These are phyloP conservation scores for Leptobrachium leishanense DNA, from an alignment of 2,113 vertebrate species.

Conservation along the genomic window DNA sequence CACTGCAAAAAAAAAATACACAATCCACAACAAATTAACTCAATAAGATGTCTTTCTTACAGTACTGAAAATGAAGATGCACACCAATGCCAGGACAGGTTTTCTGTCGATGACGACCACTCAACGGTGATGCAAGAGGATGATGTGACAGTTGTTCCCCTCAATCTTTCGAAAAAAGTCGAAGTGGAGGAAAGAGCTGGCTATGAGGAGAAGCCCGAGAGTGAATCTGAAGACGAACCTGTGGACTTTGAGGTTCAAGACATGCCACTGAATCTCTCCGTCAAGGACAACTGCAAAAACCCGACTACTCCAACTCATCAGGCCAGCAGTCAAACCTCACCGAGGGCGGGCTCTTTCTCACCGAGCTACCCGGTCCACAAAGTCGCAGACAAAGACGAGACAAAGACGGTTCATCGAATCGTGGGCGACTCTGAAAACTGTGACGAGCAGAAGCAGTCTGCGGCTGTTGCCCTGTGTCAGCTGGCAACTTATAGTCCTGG, in stretches of 20 bases:
- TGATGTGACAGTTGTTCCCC: slow-evolving; percentile 65
- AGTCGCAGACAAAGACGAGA: background rate
- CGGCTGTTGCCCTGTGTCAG: slow-evolving; percentile 91
- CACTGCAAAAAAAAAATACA: no score
- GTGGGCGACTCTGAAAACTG: slow-evolving; percentile 67
- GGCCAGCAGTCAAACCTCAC: background rate
- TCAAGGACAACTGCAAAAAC: slow-evolving; percentile 71
- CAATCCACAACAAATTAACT: no score
- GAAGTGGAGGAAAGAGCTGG: slow-evolving; percentile 48
- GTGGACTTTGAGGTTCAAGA: slow-evolving; percentile 68
- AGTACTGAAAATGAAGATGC: slow-evolving; percentile 58
- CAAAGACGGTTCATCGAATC: background rate
- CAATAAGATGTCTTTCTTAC: slow-evolving; percentile 47
- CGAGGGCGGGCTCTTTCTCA: background rate
- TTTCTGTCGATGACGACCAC: background rate
- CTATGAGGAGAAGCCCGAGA: slow-evolving; percentile 14
- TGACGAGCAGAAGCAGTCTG: slow-evolving; percentile 88
- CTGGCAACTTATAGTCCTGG: slow-evolving; percentile 77
- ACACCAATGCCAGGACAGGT: background rate
- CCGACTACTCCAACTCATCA: background rate
- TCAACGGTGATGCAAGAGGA: slow-evolving; percentile 52
- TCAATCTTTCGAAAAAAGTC: slow-evolving; percentile 86
- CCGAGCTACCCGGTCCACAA: background rate
- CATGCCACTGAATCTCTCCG: slow-evolving; percentile 85
- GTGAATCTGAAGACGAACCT: slow-evolving; percentile 46